Percentiles rank a stretch among this genome's conserved stretches.
Evolutionary conservation across 2,113 vertebrate genomes (phyloP).

Genomic region (Paralichthys olivaceus): DNA sequence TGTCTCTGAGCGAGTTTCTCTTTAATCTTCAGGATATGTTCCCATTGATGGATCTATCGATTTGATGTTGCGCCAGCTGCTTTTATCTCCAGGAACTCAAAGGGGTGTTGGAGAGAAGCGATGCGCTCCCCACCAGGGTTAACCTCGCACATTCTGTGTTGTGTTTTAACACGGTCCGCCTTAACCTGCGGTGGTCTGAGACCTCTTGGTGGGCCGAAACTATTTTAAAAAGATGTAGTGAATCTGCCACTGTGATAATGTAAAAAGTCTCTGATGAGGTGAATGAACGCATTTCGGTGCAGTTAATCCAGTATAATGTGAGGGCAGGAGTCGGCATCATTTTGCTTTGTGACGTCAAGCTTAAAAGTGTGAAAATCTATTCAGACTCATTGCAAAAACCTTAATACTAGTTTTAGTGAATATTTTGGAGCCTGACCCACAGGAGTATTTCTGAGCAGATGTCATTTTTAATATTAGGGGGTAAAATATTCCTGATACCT

Average conservation of each 20-base stretch:
- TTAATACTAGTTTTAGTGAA: too few relatives aligned
- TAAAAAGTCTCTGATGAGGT: neutral
- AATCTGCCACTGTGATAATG: neutral
- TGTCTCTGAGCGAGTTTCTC: constrained; percentile 66
- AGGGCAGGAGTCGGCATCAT: too few relatives aligned
- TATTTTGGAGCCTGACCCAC: too few relatives aligned
- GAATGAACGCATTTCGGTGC: neutral
- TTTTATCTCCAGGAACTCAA: constrained; percentile 83
- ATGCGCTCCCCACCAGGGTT: constrained; percentile 39
- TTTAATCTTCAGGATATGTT: constrained; percentile 85
- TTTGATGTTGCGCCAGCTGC: constrained; percentile 80
- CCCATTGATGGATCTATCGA: constrained; percentile 84
- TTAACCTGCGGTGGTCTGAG: constrained; percentile 8
- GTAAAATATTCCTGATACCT: too few relatives aligned
- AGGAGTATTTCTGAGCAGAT: too few relatives aligned
- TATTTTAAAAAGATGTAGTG: neutral
- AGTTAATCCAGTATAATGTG: neutral
- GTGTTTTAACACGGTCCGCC: neutral
- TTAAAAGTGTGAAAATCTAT: neutral
- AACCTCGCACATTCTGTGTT: neutral
- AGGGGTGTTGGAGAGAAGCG: constrained; percentile 53
- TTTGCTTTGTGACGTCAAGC: neutral
- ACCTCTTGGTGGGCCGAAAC: neutral
- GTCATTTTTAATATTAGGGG: too few relatives aligned
- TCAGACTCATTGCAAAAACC: too few relatives aligned